Evolutionary conservation across 2,113 vertebrate species (phyloP).

Genomic region (Platysternon megacephalum): DNA sequence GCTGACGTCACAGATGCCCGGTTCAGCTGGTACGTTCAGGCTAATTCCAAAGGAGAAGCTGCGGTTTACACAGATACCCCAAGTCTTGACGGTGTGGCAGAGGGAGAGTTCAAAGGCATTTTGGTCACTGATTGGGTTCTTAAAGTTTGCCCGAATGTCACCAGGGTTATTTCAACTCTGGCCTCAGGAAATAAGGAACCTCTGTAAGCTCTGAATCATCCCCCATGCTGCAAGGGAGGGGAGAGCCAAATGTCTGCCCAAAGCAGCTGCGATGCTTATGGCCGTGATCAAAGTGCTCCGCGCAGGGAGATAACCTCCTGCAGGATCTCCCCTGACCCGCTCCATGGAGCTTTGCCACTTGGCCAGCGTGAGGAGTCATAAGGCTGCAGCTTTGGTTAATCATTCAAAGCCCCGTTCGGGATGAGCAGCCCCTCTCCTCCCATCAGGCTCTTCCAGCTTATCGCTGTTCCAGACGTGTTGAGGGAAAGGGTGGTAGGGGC

Average conservation of each 20-base stretch:
- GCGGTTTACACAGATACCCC: not conserved
- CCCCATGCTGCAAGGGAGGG: not conserved
- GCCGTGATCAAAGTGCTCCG: not conserved
- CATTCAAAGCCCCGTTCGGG: not conserved
- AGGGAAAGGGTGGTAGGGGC: not conserved
- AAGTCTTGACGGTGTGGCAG: accelerated
- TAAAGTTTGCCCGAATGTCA: not conserved
- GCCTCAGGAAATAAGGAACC: not conserved
- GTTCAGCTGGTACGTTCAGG: not conserved
- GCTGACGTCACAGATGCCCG: not conserved
- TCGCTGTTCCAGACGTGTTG: not conserved
- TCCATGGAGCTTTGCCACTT: not conserved
- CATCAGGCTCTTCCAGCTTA: not conserved
- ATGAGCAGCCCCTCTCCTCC: not conserved
- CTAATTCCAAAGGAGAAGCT: not conserved
- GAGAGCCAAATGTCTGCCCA: not conserved
- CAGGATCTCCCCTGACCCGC: not conserved
- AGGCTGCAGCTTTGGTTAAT: not conserved
- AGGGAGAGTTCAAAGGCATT: not conserved
- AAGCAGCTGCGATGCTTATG: not conserved
- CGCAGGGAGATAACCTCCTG: not conserved
- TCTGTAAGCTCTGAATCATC: not conserved
- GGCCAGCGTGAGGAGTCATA: not conserved
- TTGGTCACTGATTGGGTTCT: not conserved
- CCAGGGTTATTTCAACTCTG: not conserved